Percentiles rank a stretch among this genome's conserved stretches.
Conservation (phyloP, 1,140 invertebrate species). For the Saccostrea glomerata region DNA sequence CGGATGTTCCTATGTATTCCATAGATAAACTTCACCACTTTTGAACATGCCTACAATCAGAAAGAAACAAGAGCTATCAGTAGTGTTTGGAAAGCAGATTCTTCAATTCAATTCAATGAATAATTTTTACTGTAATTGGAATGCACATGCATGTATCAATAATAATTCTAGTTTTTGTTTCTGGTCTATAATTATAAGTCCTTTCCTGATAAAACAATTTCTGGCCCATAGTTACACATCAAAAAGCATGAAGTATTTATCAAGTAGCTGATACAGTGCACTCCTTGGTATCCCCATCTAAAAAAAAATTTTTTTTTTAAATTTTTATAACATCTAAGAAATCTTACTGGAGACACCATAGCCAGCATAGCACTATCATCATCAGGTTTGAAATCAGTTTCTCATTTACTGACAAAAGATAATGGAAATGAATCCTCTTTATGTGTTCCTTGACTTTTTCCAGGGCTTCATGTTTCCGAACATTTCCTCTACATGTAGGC, state of each 20-base stretch:
- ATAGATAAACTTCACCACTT: constrained; percentile 92
- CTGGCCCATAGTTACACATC: neutral
- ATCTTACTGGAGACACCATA: constrained; percentile 77
- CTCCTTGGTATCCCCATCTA: neutral
- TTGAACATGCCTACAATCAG: constrained; percentile 88
- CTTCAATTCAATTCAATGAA: neutral
- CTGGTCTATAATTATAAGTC: neutral
- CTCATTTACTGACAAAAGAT: too few relatives aligned
- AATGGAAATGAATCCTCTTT: too few relatives aligned
- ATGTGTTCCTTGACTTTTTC: too few relatives aligned
- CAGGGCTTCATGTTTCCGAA: too few relatives aligned
- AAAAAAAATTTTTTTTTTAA: neutral
- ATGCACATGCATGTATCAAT: neutral
- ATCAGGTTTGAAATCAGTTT: constrained; percentile 96
- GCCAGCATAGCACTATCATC: constrained; percentile 80
- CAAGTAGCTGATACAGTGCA: neutral
- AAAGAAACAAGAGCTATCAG: constrained; percentile 38
- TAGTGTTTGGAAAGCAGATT: neutral
- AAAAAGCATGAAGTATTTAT: neutral
- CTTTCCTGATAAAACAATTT: neutral
- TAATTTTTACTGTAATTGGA: neutral
- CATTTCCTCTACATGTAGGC: too few relatives aligned
- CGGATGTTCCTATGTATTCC: constrained; percentile 89
- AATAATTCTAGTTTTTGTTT: neutral
- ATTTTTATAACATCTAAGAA: neutral